phyloP scores from a whole-genome alignment of 2,113 vertebrate genomes.

The Pseudorhombus dupliciocellatus region DNA sequence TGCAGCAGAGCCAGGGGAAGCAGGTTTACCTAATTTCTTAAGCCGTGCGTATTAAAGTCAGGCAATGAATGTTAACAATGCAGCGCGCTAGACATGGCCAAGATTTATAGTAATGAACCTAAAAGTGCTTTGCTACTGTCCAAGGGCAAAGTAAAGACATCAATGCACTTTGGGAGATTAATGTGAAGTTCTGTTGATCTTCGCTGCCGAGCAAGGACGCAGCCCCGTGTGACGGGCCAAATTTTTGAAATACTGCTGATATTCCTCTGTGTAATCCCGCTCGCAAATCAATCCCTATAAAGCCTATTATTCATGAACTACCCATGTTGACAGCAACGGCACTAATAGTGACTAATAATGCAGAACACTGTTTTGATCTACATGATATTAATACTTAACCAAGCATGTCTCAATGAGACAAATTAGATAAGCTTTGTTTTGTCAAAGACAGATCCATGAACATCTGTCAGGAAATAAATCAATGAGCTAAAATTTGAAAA shows the following conservation, averaged over 20 bases:
- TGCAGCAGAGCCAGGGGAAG: background rate
- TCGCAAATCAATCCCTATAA: constrained; percentile 22
- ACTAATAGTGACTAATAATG: constrained; percentile 11
- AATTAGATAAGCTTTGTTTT: constrained; percentile 3
- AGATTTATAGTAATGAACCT: constrained; percentile 62
- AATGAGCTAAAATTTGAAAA: background rate
- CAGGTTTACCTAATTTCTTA: constrained; percentile 28
- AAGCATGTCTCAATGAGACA: constrained; percentile 6
- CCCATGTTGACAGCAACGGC: constrained; percentile 11
- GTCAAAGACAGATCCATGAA: background rate
- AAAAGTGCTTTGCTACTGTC: constrained; percentile 30
- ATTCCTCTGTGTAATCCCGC: constrained; percentile 18
- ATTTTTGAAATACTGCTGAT: constrained; percentile 37
- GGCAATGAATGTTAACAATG: constrained; percentile 40
- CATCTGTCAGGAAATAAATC: background rate
- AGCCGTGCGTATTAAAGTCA: constrained; percentile 24
- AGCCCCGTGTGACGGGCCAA: constrained; percentile 31
- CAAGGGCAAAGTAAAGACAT: constrained; percentile 53
- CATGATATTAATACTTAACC: constrained; percentile 10
- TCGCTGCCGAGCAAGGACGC: constrained; percentile 49
- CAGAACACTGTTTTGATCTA: constrained; percentile 22
- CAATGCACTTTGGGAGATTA: constrained; percentile 71
- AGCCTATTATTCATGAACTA: constrained; percentile 10
- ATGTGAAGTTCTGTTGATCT: constrained; percentile 65
- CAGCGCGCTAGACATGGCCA: constrained; percentile 28